A percentile compares a stretch with the other conserved stretches of the same genome.
Conservation (phyloP, 2,888 invertebrate genomes). For the Phymatocera aterrima region DNA sequence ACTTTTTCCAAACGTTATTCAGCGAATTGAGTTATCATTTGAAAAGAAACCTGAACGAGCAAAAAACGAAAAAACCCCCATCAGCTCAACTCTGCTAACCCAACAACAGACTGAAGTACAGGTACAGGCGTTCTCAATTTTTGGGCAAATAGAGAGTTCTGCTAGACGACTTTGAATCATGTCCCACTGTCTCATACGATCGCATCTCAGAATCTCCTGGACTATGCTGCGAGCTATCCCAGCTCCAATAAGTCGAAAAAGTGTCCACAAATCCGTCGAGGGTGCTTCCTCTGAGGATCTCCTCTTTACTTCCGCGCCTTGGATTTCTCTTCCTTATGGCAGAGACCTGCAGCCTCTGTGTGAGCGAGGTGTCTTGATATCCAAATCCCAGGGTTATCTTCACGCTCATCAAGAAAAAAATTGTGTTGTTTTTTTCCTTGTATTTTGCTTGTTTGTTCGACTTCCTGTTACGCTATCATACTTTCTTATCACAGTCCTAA, state of each 20-base stretch:
- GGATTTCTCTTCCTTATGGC: conserved; percentile 5
- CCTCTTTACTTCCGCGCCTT: conserved; percentile 13
- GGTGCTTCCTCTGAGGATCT: conserved; percentile 32
- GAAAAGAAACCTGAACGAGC: neutral
- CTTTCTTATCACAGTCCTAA: neutral
- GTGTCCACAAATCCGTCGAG: conserved; percentile 48
- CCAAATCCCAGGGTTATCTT: neutral
- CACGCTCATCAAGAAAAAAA: neutral
- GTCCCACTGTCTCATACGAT: neutral
- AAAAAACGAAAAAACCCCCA: neutral
- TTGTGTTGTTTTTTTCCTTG: neutral
- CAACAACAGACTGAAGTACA: conserved; percentile 15
- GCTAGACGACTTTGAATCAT: conserved; percentile 35
- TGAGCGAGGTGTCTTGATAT: conserved; percentile 7
- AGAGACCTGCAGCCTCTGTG: neutral
- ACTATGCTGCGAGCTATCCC: conserved; percentile 24
- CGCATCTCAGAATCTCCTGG: neutral
- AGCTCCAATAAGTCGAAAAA: conserved; percentile 25
- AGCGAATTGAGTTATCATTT: neutral
- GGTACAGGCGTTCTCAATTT: neutral
- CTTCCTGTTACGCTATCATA: neutral
- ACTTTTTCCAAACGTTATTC: neutral
- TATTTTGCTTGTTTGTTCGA: neutral
- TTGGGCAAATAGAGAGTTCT: conserved; percentile 20
- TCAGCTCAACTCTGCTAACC: neutral